Conservation (phyloP, 1,140 invertebrate species). For the Antheraea mylitta region DNA sequence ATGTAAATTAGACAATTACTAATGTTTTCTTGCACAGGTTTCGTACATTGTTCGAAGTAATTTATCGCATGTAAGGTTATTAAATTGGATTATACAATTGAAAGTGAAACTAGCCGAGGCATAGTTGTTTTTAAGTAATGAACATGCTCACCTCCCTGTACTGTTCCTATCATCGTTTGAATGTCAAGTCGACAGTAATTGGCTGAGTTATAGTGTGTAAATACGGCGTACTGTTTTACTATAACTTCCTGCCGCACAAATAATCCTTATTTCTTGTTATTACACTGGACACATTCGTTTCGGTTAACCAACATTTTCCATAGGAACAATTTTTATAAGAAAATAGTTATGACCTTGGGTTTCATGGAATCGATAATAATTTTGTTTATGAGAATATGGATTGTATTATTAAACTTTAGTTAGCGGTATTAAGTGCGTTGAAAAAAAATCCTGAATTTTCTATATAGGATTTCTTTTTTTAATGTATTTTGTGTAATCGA, state of each 20-base stretch:
- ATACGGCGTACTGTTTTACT: background rate
- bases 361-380: background rate
- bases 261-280: background rate
- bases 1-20: too few species aligned
- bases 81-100: too few species aligned
- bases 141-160: background rate
- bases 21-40: too few species aligned
- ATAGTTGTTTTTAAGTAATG: background rate
- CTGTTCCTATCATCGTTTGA: constrained; percentile 18
- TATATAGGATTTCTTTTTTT: too few species aligned
- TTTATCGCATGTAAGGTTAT: too few species aligned
- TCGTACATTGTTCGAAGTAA: too few species aligned
- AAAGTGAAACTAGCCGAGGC: too few species aligned
- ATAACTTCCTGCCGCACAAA: background rate
- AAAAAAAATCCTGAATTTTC: too few species aligned
- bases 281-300: background rate
- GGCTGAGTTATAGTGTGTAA: constrained; percentile 15
- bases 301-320: background rate
- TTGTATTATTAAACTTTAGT: too few species aligned
- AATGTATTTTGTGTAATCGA: too few species aligned
- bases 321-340: too few species aligned
- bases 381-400: background rate
- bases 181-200: constrained; percentile 33
- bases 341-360: background rate
- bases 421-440: too few species aligned